Evolutionary conservation across 2,113 vertebrate species (phyloP).

Genomic region (Alethe castanea): DNA sequence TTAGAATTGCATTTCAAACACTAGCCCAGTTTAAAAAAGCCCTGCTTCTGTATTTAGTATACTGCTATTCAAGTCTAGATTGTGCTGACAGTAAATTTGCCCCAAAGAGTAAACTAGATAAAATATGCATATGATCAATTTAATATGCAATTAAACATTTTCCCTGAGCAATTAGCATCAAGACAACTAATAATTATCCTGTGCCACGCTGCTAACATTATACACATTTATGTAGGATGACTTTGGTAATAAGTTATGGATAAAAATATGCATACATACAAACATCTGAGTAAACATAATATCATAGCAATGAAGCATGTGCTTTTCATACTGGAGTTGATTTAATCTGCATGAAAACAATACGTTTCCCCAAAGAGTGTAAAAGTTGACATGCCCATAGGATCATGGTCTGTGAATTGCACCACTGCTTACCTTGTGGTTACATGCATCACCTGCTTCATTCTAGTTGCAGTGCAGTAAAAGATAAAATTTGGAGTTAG

Average conservation of each 20-base stretch:
- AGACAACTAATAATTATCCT: constrained; percentile 53
- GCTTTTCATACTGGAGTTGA: background rate
- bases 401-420: background rate
- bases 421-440: background rate
- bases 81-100: background rate
- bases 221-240: background rate
- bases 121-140: constrained; percentile 33
- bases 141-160: constrained; percentile 54
- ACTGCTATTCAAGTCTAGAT: background rate
- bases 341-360: background rate
- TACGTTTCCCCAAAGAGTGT: background rate
- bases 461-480: background rate
- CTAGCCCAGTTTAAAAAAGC: background rate
- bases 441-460: background rate
- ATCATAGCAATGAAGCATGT: background rate
- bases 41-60: background rate
- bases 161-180: constrained; percentile 39
- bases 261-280: constrained; percentile 13
- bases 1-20: background rate
- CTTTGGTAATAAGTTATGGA: constrained; percentile 30
- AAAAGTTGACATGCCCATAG: fast-evolving
- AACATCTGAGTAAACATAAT: constrained; percentile 2
- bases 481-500: background rate
- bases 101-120: constrained; percentile 35
- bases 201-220: background rate